Conservation (phyloP, 2,113 vertebrate species). For the Desmodus rotundus region DNA sequence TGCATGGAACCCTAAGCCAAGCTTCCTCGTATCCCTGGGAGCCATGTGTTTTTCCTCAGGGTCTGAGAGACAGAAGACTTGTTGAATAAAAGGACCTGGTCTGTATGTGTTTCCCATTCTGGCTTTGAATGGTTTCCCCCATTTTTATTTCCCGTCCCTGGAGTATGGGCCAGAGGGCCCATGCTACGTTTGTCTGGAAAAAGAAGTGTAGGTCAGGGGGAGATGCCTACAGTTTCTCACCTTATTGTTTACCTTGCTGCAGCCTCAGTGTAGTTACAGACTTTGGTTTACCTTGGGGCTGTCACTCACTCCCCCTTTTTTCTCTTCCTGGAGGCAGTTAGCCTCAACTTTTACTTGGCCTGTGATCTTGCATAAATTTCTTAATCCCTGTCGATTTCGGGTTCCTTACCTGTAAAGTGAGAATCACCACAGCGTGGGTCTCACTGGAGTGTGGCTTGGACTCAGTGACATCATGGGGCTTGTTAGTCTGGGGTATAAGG, state of each 20-base stretch:
- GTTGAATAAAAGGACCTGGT: not conserved
- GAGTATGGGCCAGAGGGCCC: not conserved
- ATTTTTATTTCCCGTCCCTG: not conserved
- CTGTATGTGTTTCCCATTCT: not conserved
- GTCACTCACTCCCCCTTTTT: not conserved
- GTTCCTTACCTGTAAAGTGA: not conserved
- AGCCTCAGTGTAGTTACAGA: not conserved
- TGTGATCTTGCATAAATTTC: not conserved
- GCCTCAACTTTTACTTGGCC: not conserved
- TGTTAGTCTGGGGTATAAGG: not conserved
- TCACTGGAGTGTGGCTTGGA: not conserved
- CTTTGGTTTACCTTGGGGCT: not conserved
- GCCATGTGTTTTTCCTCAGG: not conserved
- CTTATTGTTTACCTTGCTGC: not conserved
- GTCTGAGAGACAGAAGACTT: not conserved
- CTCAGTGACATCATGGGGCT: not conserved
- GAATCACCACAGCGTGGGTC: no score
- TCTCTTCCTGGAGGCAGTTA: not conserved
- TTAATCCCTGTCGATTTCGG: not conserved
- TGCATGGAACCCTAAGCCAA: not conserved
- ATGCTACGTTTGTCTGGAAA: not conserved
- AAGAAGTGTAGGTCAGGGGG: not conserved
- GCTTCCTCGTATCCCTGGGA: not conserved
- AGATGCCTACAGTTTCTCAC: not conserved
- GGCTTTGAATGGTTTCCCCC: not conserved